A percentile compares a stretch with the other conserved stretches of the same genome.
Evolutionary conservation across 2,888 invertebrate genomes (phyloP).

Genomic region (Acrocyrtus sp.): DNA sequence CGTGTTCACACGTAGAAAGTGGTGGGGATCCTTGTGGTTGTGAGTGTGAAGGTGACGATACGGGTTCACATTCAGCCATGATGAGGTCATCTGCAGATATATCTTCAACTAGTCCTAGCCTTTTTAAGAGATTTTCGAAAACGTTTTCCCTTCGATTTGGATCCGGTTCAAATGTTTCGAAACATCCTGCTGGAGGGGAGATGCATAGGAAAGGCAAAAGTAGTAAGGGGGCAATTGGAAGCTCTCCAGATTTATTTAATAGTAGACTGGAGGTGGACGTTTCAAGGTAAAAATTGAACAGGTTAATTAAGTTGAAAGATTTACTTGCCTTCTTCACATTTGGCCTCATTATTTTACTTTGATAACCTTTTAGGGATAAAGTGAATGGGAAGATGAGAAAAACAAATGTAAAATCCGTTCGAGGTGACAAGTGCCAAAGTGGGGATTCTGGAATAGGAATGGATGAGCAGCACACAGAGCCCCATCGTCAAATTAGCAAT

Average conservation of each 20-base stretch:
- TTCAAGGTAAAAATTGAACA: conserved; percentile 39
- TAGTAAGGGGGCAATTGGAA: conserved; percentile 57
- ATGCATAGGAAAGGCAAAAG: conserved; percentile 38
- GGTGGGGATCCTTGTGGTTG: conserved; percentile 13
- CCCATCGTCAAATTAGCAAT: conserved; percentile 36
- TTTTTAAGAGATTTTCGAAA: conserved; percentile 63
- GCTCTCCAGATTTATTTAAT: conserved; percentile 60
- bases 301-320: not conserved
- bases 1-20: conserved; percentile 21
- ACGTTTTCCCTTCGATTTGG: conserved; percentile 63
- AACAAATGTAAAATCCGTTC: conserved; percentile 74
- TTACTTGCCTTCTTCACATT: not conserved
- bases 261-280: conserved; percentile 41
- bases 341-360: conserved; percentile 30
- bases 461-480: conserved; percentile 66
- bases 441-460: conserved; percentile 81
- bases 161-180: conserved; percentile 51
- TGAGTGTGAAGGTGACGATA: conserved; percentile 19
- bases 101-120: conserved; percentile 49
- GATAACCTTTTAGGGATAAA: conserved; percentile 31
- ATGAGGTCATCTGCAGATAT: conserved; percentile 37
- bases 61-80: conserved; percentile 25
- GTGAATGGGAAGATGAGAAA: conserved; percentile 73
- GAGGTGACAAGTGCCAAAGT: conserved; percentile 78
- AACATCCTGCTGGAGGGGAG: conserved; percentile 31